Conservation (phyloP, 2,113 vertebrate species). For the Toxotes chatareus region DNA sequence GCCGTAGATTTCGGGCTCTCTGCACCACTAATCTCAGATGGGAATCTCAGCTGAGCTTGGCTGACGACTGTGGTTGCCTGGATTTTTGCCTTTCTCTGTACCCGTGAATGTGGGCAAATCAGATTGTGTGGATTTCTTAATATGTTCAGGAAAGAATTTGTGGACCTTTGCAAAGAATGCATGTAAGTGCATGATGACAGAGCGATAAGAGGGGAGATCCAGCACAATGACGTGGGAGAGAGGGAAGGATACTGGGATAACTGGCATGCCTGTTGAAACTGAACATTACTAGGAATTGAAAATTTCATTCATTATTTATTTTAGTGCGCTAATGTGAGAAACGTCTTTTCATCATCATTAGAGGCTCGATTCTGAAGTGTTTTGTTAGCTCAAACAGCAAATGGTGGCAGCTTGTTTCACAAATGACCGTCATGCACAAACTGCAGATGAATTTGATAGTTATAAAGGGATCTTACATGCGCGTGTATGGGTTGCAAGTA, state of each 20-base stretch:
- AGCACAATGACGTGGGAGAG: background rate
- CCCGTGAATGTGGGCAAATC: conserved; percentile 50
- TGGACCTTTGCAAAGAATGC: conserved; percentile 26
- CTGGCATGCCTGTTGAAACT: background rate
- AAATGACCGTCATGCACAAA: background rate
- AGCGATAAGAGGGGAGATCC: conserved; percentile 11
- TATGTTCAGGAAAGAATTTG: conserved; percentile 17
- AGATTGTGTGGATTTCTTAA: conserved; percentile 37
- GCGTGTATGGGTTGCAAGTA: background rate
- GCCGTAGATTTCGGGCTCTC: conserved; percentile 14
- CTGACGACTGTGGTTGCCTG: conserved; percentile 19
- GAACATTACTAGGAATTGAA: background rate
- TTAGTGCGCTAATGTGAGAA: background rate
- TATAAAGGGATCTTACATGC: background rate
- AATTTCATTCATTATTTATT: background rate
- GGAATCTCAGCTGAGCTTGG: conserved; percentile 21
- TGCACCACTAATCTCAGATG: background rate
- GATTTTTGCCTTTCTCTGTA: conserved; percentile 12
- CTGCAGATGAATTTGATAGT: background rate
- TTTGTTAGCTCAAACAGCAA: background rate
- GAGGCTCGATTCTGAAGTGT: background rate
- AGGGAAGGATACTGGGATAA: background rate
- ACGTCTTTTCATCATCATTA: background rate
- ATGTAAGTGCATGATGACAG: background rate
- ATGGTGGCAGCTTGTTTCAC: background rate